Base-by-base conservation (phyloP, 2,888 invertebrate genomes). In the Labia minor region DNA sequence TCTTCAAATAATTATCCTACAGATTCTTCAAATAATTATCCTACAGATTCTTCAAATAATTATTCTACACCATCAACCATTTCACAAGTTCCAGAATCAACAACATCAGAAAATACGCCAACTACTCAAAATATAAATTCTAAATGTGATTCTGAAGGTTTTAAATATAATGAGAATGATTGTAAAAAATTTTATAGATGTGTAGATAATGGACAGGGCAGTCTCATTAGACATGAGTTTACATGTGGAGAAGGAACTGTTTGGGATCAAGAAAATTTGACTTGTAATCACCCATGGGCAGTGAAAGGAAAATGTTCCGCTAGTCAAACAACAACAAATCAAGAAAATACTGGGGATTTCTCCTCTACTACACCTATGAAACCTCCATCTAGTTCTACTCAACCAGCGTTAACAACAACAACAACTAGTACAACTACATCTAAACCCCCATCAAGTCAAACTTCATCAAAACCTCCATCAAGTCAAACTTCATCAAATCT, bases 191-290 rank as follows among this genome's bases (percentile, higher is more conserved):
- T 87, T 75, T 86, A 86, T 73, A 81, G 87, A 49, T 88, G 88
- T 73, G 86, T 86, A 0, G 79, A 81, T 68, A 81, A 83, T 73
- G 85, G 83, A 0, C 78, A 81, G 21, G 83, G 82, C 68, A 80
- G 80, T 1, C 87, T 80, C 72, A 84, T 78, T 63, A 85, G 83
- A 76, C 86, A 87, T 74, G 86, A 88, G 69, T 91, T 88, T 75
- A 79, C 79, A 14, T 91, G 91, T 76, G 87, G 85, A 1, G 82
- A 85, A 66, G 89, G 89, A 65, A 91, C 90, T 3, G 85, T 87
- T 33, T 91, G 90, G 90, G 89, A 89, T 77, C 81, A 84, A 67
- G 78, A 81, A 65, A 77, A 84, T 68, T 79, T 83, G 74, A 82
- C 86, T 64, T 92, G 91, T 76, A 90, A 64, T 10, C 64, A 26